These are phyloP conservation scores for Podiceps cristatus DNA, from an alignment of 2,113 vertebrate genomes.

Conservation along the genomic window DNA sequence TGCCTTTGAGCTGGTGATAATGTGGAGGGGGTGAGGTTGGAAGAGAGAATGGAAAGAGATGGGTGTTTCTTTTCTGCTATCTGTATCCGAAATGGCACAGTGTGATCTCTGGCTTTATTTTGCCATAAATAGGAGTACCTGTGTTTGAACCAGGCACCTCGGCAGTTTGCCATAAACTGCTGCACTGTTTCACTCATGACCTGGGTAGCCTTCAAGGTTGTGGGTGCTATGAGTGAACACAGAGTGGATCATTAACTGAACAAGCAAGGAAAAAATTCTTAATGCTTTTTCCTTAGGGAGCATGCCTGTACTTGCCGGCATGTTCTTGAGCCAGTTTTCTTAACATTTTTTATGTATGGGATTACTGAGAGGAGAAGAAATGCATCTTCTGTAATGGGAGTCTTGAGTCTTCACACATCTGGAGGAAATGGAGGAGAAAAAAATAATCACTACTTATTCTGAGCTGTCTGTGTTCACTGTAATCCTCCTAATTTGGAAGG, in stretches of 20 bases:
- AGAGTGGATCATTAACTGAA: constrained; percentile 72
- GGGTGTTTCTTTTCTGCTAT: background rate
- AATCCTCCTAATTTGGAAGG: background rate
- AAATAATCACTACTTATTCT: background rate
- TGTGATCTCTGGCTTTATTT: constrained; percentile 36
- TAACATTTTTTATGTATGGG: background rate
- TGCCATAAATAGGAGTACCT: constrained; percentile 34
- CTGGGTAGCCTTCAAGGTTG: constrained; percentile 12
- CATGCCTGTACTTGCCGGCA: background rate
- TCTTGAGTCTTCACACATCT: background rate
- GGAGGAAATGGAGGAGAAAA: background rate
- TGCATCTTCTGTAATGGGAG: background rate
- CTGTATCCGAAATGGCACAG: background rate
- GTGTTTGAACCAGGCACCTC: background rate
- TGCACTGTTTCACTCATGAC: background rate
- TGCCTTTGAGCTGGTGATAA: background rate
- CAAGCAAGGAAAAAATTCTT: constrained; percentile 46
- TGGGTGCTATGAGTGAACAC: background rate
- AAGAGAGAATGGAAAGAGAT: background rate
- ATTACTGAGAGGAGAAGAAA: background rate
- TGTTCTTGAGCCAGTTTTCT: background rate
- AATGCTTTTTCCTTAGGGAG: background rate
- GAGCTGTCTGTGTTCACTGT: background rate
- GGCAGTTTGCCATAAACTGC: background rate
- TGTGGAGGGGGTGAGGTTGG: background rate